phyloP scores from a whole-genome alignment of 2,888 invertebrate genomes.

The Drosophila cracens region DNA sequence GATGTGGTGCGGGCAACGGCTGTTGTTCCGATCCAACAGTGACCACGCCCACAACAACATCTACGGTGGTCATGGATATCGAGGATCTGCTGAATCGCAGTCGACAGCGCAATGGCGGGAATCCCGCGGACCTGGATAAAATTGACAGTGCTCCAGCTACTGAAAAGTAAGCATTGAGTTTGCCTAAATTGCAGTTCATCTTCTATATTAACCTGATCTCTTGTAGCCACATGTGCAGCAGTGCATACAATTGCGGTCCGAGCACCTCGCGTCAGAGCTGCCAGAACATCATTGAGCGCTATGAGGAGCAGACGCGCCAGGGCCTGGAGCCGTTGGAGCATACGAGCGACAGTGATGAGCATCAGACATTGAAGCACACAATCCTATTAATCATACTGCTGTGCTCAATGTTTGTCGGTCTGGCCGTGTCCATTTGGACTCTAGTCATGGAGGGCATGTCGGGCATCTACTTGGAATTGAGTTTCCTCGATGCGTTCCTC shows the following conservation, averaged over 20 bases:
- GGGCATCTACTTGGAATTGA: slow-evolving; percentile 96
- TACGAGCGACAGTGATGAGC: slow-evolving; percentile 87
- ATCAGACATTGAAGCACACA: slow-evolving; percentile 92
- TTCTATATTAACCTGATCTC: neutral
- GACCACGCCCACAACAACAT: slow-evolving; percentile 72
- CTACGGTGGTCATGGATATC: slow-evolving; percentile 87
- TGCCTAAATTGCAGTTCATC: fast-evolving
- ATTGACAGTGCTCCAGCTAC: slow-evolving; percentile 56
- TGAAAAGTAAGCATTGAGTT: slow-evolving; percentile 44
- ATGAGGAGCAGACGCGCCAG: slow-evolving; percentile 86
- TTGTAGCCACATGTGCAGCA: slow-evolving; percentile 84
- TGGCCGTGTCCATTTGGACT: slow-evolving; percentile 93
- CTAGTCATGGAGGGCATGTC: slow-evolving; percentile 93
- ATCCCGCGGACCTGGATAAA: slow-evolving; percentile 49
- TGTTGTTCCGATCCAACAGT: slow-evolving; percentile 80
- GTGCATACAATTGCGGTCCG: slow-evolving; percentile 86
- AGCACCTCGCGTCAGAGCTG: slow-evolving; percentile 86
- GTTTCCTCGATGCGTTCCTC: slow-evolving; percentile 94
- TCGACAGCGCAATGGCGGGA: slow-evolving; percentile 56
- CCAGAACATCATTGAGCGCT: slow-evolving; percentile 86
- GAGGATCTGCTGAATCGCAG: slow-evolving; percentile 86
- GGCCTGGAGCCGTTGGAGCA: slow-evolving; percentile 86
- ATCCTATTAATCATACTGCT: slow-evolving; percentile 92
- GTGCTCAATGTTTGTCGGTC: slow-evolving; percentile 95
- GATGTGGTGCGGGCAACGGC: slow-evolving; percentile 78